These are phyloP conservation scores for Euwallacea fornicatus DNA, from an alignment of 1,140 invertebrate species.

Conservation along the genomic window DNA sequence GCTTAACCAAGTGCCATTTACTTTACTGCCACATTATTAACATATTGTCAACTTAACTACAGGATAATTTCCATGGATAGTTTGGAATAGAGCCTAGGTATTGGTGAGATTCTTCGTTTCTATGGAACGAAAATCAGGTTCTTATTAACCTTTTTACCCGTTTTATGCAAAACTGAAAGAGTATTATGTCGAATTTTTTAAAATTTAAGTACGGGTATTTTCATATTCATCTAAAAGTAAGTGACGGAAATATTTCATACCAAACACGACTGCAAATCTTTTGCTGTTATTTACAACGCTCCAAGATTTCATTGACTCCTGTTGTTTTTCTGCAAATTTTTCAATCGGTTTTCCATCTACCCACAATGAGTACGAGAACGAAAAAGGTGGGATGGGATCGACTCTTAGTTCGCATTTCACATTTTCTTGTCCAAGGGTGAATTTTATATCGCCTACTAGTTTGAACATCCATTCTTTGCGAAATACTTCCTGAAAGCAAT, in stretches of 20 bases:
- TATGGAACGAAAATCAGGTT: background rate
- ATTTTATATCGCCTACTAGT: conserved; percentile 71
- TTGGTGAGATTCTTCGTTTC: too few relatives aligned
- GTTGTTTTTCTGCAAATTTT: conserved; percentile 77
- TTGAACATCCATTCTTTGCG: conserved; percentile 87
- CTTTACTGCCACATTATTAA: too few relatives aligned
- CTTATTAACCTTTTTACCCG: background rate
- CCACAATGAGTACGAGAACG: conserved; percentile 75
- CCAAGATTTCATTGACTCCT: conserved; percentile 63
- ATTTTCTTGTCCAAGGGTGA: conserved; percentile 55
- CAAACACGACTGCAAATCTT: conserved; percentile 69
- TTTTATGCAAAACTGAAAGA: background rate
- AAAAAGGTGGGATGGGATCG: conserved; percentile 77
- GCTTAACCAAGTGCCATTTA: too few relatives aligned
- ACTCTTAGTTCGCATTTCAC: conserved; percentile 60
- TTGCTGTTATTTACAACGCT: conserved; percentile 49
- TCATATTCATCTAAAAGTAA: background rate
- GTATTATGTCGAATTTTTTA: background rate
- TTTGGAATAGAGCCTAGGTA: too few relatives aligned
- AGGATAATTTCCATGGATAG: too few relatives aligned
- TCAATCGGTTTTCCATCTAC: conserved; percentile 76
- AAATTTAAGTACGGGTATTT: background rate
- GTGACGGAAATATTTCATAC: conserved; percentile 53
- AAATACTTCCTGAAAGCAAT: conserved; percentile 67
- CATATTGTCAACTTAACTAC: too few relatives aligned